Conservation (phyloP, 2,113 vertebrate species). For the Salvelinus sp. region DNA sequence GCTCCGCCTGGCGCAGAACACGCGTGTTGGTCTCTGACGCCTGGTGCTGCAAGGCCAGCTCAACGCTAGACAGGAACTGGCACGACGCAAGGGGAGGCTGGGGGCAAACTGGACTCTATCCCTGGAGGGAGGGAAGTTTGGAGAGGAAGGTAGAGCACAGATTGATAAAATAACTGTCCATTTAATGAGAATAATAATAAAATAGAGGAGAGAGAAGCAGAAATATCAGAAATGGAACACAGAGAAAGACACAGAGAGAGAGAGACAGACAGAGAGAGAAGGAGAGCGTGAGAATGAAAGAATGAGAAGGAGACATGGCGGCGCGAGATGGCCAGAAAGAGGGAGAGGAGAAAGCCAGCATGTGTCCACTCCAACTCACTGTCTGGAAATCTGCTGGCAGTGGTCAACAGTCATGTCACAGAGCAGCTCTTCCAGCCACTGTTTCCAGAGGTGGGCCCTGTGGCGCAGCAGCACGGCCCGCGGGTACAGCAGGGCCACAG, state of each 20-base stretch:
- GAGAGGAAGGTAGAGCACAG: not conserved
- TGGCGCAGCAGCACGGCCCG: slow-evolving; percentile 88
- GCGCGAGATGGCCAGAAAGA: not conserved
- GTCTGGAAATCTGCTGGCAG: slow-evolving; percentile 88
- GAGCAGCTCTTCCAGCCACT: slow-evolving; percentile 94
- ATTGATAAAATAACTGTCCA: no score
- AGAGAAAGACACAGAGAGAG: not conserved
- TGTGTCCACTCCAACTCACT: slow-evolving; percentile 64
- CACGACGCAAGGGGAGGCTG: slow-evolving; percentile 81
- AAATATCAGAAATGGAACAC: not conserved
- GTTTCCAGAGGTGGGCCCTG: slow-evolving; percentile 91
- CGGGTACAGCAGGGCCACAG: slow-evolving; percentile 94
- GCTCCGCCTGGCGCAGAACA: slow-evolving; percentile 86
- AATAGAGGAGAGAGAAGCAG: not conserved
- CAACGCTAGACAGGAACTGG: slow-evolving; percentile 88
- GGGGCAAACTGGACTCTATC: slow-evolving; percentile 90
- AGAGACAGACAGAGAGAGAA: not conserved
- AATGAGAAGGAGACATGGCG: not conserved
- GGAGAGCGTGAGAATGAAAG: no score
- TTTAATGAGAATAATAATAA: no score
- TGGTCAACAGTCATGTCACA: slow-evolving; percentile 87
- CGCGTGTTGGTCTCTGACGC: slow-evolving; percentile 87
- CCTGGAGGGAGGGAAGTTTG: slow-evolving; percentile 56
- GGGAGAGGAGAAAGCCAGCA: not conserved
- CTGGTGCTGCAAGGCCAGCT: slow-evolving; percentile 88